A percentile compares a stretch with the other conserved stretches of the same genome.
These are phyloP conservation scores for Synergus gifuensis DNA, from an alignment of 2,888 invertebrate genomes.

Conservation along the genomic window DNA sequence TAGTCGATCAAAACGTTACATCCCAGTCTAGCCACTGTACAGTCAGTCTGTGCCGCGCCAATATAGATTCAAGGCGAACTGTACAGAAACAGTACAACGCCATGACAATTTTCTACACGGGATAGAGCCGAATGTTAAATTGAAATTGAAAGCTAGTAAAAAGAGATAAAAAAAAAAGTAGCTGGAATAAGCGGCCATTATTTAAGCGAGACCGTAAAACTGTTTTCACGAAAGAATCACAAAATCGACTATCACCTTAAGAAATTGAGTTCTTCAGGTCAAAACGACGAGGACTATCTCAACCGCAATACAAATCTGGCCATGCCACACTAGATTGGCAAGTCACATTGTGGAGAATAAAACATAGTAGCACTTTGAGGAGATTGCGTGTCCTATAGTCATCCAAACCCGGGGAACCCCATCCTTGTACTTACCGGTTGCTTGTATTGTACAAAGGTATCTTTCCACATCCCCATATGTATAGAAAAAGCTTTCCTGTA, in stretches of 20 bases:
- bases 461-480: conserved; percentile 48
- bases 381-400: conserved; percentile 46
- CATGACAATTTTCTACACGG: no score
- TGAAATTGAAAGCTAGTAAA: not conserved
- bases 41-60: no score
- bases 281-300: not conserved
- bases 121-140: not conserved
- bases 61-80: no score
- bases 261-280: conserved; percentile 28
- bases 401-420: conserved; percentile 45
- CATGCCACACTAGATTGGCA: conserved; percentile 43
- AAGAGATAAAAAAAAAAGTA: not conserved
- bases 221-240: not conserved
- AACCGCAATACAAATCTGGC: conserved; percentile 40
- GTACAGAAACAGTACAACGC: no score
- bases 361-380: conserved; percentile 52
- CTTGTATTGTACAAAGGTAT: conserved; percentile 49
- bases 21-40: no score
- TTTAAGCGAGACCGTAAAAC: not conserved
- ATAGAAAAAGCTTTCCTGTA: conserved; percentile 54
- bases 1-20: no score
- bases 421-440: conserved; percentile 44
- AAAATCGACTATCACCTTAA: conserved; percentile 17
- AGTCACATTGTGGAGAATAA: conserved; percentile 49
- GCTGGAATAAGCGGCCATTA: not conserved